Conservation (phyloP, 2,888 invertebrate species). For the Caenorhabditis sp. region DNA sequence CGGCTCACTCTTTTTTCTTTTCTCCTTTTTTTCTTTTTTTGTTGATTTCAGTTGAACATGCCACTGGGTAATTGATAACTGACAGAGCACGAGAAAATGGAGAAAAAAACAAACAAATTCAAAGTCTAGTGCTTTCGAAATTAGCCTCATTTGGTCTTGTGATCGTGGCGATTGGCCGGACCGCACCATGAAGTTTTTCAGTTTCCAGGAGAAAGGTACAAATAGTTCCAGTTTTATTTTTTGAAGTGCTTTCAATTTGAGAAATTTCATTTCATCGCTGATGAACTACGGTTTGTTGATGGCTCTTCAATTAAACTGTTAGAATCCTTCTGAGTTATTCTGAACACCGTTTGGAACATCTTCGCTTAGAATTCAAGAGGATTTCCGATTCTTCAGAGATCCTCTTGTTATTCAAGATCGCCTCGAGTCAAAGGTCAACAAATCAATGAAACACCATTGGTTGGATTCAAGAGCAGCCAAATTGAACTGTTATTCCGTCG, state of each 20-base stretch:
- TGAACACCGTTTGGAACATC: too few relatives aligned
- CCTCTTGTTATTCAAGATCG: too few relatives aligned
- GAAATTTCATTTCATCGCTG: too few relatives aligned
- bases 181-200: not conserved
- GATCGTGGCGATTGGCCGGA: not conserved
- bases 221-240: too few relatives aligned
- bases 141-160: slow-evolving; percentile 27
- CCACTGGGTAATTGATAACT: slow-evolving; percentile 26
- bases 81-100: too few relatives aligned
- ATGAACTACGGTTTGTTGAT: too few relatives aligned
- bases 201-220: not conserved
- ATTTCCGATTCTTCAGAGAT: too few relatives aligned
- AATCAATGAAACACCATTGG: slow-evolving; percentile 15
- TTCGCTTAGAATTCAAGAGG: too few relatives aligned
- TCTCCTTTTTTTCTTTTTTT: not conserved
- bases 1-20: not conserved
- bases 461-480: slow-evolving; percentile 24
- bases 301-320: too few relatives aligned
- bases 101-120: not conserved
- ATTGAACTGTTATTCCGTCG: slow-evolving; percentile 32
- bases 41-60: slow-evolving; percentile 20
- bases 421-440: not conserved
- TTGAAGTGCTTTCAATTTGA: too few relatives aligned
- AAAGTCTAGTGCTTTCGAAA: slow-evolving; percentile 27
- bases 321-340: too few relatives aligned